A percentile compares a stretch with the other conserved stretches of the same genome.
phyloP scores from a whole-genome alignment of 2,113 vertebrate genomes.

The Neogobius melanostomus region DNA sequence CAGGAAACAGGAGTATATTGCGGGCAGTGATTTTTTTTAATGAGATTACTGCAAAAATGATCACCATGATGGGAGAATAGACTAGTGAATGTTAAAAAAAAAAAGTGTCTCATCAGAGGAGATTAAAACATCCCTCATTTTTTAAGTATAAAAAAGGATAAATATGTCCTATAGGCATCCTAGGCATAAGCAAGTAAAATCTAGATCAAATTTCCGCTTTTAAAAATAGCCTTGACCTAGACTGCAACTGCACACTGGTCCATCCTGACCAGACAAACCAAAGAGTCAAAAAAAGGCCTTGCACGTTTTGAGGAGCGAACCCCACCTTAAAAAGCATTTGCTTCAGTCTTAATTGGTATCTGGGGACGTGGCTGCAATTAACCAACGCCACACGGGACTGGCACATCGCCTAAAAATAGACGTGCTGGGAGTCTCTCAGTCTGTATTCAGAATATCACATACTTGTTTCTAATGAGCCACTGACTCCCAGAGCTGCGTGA shows the following conservation, averaged over 20 bases:
- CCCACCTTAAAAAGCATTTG: constrained; percentile 78
- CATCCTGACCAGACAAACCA: constrained; percentile 63
- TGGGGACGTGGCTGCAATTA: constrained; percentile 79
- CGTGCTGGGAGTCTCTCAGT: constrained; percentile 80
- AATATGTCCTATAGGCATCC: too few relatives aligned
- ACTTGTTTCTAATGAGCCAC: constrained; percentile 82
- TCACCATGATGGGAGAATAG: constrained; percentile 46
- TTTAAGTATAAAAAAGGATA: too few relatives aligned
- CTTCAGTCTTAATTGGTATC: constrained; percentile 84
- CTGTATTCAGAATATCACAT: constrained; percentile 84
- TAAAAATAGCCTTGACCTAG: constrained; percentile 74
- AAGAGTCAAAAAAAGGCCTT: constrained; percentile 48
- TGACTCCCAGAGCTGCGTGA: constrained; percentile 77
- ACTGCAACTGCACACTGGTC: constrained; percentile 65
- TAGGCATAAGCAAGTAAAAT: constrained; percentile 27
- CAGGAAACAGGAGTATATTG: constrained; percentile 34
- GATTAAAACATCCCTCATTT: constrained; percentile 27
- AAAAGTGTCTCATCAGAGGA: constrained; percentile 48
- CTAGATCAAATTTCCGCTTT: constrained; percentile 71
- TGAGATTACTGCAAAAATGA: constrained; percentile 40
- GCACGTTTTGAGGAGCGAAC: constrained; percentile 44
- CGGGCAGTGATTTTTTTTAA: constrained; percentile 46
- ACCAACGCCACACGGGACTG: constrained; percentile 72
- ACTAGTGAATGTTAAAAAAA: constrained; percentile 18
- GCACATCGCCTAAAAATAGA: constrained; percentile 84